phyloP scores from a whole-genome alignment of 2,888 invertebrate genomes.

The Aphodius sticticus region DNA sequence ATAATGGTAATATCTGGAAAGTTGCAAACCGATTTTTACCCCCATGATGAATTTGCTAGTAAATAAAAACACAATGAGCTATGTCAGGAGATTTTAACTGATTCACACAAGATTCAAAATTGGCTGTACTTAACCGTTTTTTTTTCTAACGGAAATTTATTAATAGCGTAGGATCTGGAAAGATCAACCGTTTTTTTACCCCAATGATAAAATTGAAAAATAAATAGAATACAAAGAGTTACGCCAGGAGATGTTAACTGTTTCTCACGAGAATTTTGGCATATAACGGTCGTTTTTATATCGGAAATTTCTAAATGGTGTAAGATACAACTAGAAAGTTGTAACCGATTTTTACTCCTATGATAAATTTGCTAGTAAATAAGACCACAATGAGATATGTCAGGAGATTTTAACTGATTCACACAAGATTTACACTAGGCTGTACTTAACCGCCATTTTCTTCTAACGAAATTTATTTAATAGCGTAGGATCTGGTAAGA shows the following conservation, averaged over 20 bases:
- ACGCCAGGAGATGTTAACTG: neutral
- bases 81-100: neutral
- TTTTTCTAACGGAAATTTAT: no score
- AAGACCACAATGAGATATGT: no score
- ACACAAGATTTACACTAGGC: no score
- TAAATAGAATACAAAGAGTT: neutral
- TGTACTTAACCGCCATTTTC: no score
- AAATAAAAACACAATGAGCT: neutral
- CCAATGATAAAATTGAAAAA: neutral
- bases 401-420: no score
- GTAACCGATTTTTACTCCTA: neutral
- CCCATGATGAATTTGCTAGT: neutral
- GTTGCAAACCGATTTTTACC: neutral
- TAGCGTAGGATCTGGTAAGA: no score
- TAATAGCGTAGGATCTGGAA: neutral
- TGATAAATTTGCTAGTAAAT: no score
- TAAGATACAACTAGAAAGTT: neutral
- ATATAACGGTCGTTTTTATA: neutral
- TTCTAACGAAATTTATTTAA: no score
- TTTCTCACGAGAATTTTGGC: neutral
- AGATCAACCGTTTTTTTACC: neutral
- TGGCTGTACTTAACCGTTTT: no score
- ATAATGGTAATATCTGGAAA: neutral
- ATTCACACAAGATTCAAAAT: neutral
- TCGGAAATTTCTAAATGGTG: neutral